Percentiles rank a stretch among this genome's conserved stretches.
Conservation (phyloP, 2,888 invertebrate species). For the Mythimna loreyi region DNA sequence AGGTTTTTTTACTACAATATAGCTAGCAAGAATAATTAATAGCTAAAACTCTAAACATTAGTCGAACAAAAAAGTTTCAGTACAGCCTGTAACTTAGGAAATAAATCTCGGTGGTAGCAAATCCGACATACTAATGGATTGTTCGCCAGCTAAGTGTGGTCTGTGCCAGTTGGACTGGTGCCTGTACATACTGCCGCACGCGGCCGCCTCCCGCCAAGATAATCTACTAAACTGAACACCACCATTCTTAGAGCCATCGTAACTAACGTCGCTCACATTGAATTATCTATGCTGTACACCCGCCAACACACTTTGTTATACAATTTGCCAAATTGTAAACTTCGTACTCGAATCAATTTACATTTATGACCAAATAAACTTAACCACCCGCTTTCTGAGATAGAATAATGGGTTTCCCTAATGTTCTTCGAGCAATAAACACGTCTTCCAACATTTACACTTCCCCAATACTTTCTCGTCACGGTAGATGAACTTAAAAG, state of each 20-base stretch:
- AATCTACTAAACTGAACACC: slow-evolving; percentile 79
- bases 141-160: slow-evolving; percentile 77
- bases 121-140: slow-evolving; percentile 85
- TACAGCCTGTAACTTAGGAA: slow-evolving; percentile 68
- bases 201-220: slow-evolving; percentile 77
- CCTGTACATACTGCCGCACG: slow-evolving; percentile 74
- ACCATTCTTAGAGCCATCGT: slow-evolving; percentile 72
- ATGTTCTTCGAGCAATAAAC: slow-evolving; percentile 17
- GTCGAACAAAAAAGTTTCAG: slow-evolving; percentile 64
- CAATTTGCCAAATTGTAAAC: slow-evolving; percentile 50
- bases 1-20: slow-evolving; percentile 17
- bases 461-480: slow-evolving; percentile 40
- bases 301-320: slow-evolving; percentile 62
- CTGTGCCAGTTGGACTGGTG: slow-evolving; percentile 85
- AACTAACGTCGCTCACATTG: slow-evolving; percentile 70
- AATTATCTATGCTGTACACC: slow-evolving; percentile 70
- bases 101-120: slow-evolving; percentile 78
- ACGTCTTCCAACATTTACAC: slow-evolving; percentile 6
- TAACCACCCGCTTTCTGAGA: slow-evolving; percentile 4
- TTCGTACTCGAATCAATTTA: slow-evolving; percentile 39
- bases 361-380: slow-evolving; percentile 38
- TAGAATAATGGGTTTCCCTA: slow-evolving; percentile 8
- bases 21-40: slow-evolving; percentile 30
- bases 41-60: slow-evolving; percentile 56
- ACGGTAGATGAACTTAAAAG: slow-evolving; percentile 63